phyloP scores from a whole-genome alignment of 2,113 vertebrate genomes.

The Pelecanoides urinatrix region DNA sequence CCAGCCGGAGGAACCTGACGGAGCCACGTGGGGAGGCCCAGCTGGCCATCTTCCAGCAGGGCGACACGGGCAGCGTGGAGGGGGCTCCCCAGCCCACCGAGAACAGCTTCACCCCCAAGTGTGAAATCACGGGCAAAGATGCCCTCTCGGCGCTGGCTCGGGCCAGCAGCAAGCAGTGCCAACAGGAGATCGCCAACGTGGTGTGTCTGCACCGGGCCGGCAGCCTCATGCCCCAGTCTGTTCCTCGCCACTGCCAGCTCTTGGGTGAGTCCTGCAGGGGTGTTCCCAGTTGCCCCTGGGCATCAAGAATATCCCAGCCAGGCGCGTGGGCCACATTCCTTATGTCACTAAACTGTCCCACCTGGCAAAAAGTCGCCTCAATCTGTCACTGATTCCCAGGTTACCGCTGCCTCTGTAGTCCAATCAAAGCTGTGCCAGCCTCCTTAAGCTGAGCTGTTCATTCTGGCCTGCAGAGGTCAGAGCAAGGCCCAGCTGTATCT shows the following conservation, averaged over 20 bases:
- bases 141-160: constrained; percentile 91
- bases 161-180: constrained; percentile 88
- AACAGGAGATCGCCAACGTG: constrained; percentile 92
- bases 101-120: constrained; percentile 89
- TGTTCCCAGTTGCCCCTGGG: neutral
- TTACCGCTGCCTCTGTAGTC: neutral
- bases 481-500: neutral
- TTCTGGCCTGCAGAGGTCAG: neutral
- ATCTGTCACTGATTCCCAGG: neutral
- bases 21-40: constrained; percentile 70
- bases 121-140: constrained; percentile 91
- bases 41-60: constrained; percentile 76
- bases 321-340: accelerated
- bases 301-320: neutral
- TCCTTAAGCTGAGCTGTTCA: neutral
- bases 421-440: neutral
- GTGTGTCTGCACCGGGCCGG: constrained; percentile 92
- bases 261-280: constrained; percentile 74
- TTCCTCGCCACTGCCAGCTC: constrained; percentile 90
- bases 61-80: constrained; percentile 93
- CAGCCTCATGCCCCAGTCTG: constrained; percentile 86
- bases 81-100: constrained; percentile 86
- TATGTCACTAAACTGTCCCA: neutral
- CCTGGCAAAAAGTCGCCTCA: neutral
- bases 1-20: constrained; percentile 85